Base-by-base conservation (phyloP, 2,888 invertebrate genomes). In the Diachrysia chrysitis region DNA sequence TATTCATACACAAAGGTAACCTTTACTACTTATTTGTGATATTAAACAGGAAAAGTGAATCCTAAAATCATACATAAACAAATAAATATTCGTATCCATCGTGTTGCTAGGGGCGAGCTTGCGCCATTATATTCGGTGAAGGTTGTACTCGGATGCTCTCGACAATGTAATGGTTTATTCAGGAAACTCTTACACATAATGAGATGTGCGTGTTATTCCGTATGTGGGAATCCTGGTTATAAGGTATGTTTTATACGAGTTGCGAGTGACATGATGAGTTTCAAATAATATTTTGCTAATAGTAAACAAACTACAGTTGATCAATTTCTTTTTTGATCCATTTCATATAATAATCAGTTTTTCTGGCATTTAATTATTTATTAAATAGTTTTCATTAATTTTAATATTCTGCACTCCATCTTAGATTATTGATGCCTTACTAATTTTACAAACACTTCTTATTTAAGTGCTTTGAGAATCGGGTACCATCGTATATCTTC, bases 161-260 rank as follows among this genome's bases (percentile, higher is more conserved):
- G 48, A 51, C 10, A 51, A 51, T 19, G 21, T 51, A 51, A 51
- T 21, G 48, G 48, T 51, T 51, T 51, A 19, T 48, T 51, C 48
- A 51, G 48, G 48, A 51, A 51, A 51, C 48, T 51, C 48, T 51
- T 51, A 21, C 48, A 19, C 19, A 51, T 51, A 51, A 51, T 51
- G 48, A 51, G 48, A 21, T 51, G 48, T 51, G n/a, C n/a, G 21
- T 51, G 21, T 51, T 19, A 51, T 51, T 42, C 42, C 42, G 1
- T 42, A 42, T 42, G 37, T 14, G 16, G 37, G 5, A n/a, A n/a
- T n/a, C n/a, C 5, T n/a, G 7, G 7, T 16, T 42, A 4, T 42
- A n/a, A 42, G 16, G n/a, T 42, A 42, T 6, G n/a, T 16, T 42
- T n/a, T 3, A 37, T 37, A 37, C 6, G 7, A 42, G 42, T 42